Conservation (phyloP, 30 jellyfish, hydroid and myxozoan genomes). For the Mastigias papua region DNA sequence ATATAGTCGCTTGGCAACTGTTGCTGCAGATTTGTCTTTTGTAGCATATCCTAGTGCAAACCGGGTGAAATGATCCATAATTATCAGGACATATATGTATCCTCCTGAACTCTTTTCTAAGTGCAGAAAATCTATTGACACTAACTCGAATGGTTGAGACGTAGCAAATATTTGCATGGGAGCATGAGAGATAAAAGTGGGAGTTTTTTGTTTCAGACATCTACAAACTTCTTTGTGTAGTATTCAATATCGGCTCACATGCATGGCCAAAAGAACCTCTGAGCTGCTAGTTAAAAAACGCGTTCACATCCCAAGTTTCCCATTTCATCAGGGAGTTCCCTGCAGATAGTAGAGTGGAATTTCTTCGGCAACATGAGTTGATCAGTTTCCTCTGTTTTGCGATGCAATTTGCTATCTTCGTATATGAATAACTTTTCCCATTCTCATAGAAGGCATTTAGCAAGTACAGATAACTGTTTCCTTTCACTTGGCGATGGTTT, state of each 20-base stretch:
- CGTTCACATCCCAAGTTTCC: slow-evolving; percentile 58
- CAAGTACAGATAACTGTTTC: too few relatives aligned
- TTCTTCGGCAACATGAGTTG: slow-evolving; percentile 36
- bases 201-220: slow-evolving; percentile 20
- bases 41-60: slow-evolving; percentile 51
- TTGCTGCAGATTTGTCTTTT: slow-evolving; percentile 14
- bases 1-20: slow-evolving; percentile 23
- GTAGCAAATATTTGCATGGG: slow-evolving; percentile 33
- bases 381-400: background rate
- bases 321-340: slow-evolving; percentile 34
- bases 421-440: slow-evolving; percentile 13
- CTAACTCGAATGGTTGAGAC: slow-evolving; percentile 23
- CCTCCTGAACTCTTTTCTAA: slow-evolving; percentile 37
- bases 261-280: slow-evolving; percentile 44
- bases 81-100: slow-evolving; percentile 39
- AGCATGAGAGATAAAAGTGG: background rate
- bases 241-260: slow-evolving; percentile 18
- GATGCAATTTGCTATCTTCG: background rate
- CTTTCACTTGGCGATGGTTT: too few relatives aligned
- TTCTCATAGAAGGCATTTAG: slow-evolving; percentile 43
- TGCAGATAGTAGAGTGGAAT: background rate
- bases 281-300: slow-evolving; percentile 28
- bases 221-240: background rate
- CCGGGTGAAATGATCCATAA: slow-evolving; percentile 54
- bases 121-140: slow-evolving; percentile 42